These are phyloP conservation scores for Pyrochroa serraticornis DNA, from an alignment of 2,888 invertebrate genomes.

Conservation along the genomic window DNA sequence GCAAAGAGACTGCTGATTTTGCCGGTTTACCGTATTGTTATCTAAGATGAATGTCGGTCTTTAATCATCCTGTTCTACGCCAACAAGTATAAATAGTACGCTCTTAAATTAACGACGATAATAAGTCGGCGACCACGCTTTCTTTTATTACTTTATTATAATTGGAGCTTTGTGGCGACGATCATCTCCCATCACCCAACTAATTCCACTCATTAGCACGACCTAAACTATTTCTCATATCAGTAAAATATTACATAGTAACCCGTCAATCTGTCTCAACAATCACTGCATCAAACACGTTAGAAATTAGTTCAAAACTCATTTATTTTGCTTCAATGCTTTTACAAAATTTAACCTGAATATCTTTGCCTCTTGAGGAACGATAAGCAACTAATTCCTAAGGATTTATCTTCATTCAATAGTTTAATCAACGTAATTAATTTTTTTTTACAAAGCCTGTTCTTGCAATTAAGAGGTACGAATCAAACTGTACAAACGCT, in stretches of 20 bases:
- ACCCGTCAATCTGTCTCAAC: background rate
- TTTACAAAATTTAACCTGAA: no score
- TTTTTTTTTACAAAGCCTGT: no score
- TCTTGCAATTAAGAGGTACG: no score
- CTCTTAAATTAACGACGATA: constrained; percentile 40
- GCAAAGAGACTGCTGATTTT: constrained; percentile 40
- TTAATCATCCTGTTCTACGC: constrained; percentile 43
- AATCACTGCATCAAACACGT: no score
- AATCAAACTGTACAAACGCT: no score
- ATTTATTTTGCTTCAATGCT: no score
- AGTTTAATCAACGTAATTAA: no score
- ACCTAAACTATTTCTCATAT: constrained; percentile 18
- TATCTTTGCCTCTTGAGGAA: no score
- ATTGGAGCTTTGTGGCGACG: constrained; percentile 29
- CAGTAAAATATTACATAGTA: constrained; percentile 4
- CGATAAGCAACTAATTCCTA: no score
- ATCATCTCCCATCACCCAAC: constrained; percentile 24
- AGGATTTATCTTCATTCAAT: no score
- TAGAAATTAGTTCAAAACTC: no score
- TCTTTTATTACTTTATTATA: constrained; percentile 38
- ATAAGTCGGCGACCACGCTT: constrained; percentile 40
- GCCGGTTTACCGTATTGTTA: constrained; percentile 44
- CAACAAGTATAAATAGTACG: constrained; percentile 45
- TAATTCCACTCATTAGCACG: constrained; percentile 18
- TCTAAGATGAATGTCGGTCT: constrained; percentile 43